Evolutionary conservation across 1,140 invertebrate species (phyloP), one percentile per base, ranked within the genome.

Genomic region (Drosophila mojavensis): DNA sequence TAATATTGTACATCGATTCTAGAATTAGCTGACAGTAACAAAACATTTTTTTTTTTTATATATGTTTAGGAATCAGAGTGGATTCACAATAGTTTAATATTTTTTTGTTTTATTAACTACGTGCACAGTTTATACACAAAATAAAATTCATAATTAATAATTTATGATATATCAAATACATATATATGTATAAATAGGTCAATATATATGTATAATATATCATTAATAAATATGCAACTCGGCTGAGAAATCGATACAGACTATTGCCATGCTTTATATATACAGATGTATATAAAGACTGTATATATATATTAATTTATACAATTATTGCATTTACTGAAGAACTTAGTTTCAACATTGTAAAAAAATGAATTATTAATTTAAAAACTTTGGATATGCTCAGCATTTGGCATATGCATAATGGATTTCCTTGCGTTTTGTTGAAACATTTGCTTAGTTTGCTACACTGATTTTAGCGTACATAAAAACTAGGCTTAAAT

Each of bases 241-340:
- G 30, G 53, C 53, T 33, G 53, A 17, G 15, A 55, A 36, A 55
- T 36, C 15, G 30, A 2, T 55, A 55, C 15, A 36, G 30, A 55
- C 30, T 55, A 50, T 24, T 55, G 15, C 20, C 30, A 36, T 17
- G 30, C n/a, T 36, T 17, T 15, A 53, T 53, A 33, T 53, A 33
- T 36, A 15, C 4, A 30, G 11, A 33, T 51, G 13, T 15, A 53
- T 55, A 53, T 9, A 10, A 17, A 17, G 43, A 15, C 43, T 47
- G 43, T 17, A 36, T 54, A 17, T 54, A n/a, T 36, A 4, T 24
- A 54, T 17, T 5, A 61, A 69, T 79, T 61, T 65, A 61, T 79
- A 80, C 64, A 79, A 70, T 79, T 79, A 79, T 79, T 80, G 68
- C 59, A 58, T 63, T 60, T 68, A 17, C 54, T 67, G 62, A 51